Base-by-base conservation (phyloP, 1,140 invertebrate genomes). In the Drosophila suzukii region DNA sequence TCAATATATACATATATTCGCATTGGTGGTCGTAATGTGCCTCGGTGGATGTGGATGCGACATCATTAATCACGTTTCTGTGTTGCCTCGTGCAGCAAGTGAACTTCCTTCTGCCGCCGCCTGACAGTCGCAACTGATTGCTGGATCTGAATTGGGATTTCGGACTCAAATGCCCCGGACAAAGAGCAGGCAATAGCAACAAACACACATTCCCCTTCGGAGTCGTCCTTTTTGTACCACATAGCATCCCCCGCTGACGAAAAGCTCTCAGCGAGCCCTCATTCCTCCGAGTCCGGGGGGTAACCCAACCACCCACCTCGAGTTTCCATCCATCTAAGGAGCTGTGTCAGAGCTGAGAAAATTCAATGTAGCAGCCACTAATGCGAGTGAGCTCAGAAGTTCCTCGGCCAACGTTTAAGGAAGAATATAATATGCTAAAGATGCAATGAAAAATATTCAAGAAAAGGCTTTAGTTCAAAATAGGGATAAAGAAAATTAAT, bases 61-160 rank as follows among this genome's bases (percentile, higher is more conserved):
- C 70, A 91, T 76, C 90, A 91, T 91, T 91, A 91, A 91, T 91
- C 90, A 91, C 78, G 84, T 86, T 90, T 44, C 46, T 75, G 60
- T 75, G 73, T 75, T 82, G 78, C 76, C 90, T 78, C 67, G 84
- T 83, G 84, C 83, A 89, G 83, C 83, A 91, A 86, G 90, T 91
- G 90, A 91, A 91, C 90, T 86, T 91, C 90, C 90, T 91, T 91
- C 86, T 70, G 67, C 67, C 67, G 78, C 85, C 77, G 90, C 80
- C 90, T 91, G 90, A 91, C 90, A 91, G 90, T 91, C 90, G 79
- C 90, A 91, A 91, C 90, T 91, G 90, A 91, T 91, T 91, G 90
- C 81, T 85, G 83, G 84, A 75, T 90, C 83, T 77, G 83, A 83
- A 88, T 80, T 89, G 83, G 83, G 83, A 88, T 88, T 88, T 88